Evolutionary conservation across 2,113 vertebrate species (phyloP), one percentile per base, ranked within the genome.

Genomic region (Phaethornis superciliosus): DNA sequence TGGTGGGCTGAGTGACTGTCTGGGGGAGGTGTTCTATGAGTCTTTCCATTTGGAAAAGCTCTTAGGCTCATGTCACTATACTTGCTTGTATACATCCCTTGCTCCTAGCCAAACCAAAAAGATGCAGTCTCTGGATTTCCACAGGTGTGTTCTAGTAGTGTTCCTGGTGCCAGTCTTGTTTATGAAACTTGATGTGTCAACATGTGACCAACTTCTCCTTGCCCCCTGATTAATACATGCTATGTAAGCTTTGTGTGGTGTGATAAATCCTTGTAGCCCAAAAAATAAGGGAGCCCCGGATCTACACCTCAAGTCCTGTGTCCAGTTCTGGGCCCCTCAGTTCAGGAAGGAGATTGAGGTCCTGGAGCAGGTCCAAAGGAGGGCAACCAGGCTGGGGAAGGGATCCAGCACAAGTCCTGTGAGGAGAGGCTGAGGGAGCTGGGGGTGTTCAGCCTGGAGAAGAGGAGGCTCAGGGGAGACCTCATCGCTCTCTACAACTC

Each of bases 1-100:
- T 87, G 65, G 59, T 94, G 70, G 52, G 88, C 86, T 71, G 70
- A 81, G 79, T 88, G 88, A 35, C 63, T 70, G 2, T 67, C 63
- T 60, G 82, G 85, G 18, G 85, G 91, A 90, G 80, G 88, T 93
- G 85, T 93, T 94, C 72, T 58, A 1, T 83, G 82, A 83, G 52
- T 35, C 71, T 79, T 62, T 60, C 76, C 75, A n/a, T 19, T 93
- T 82, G 88, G 55, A 89, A 85, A 79, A 62, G 58, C 44, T 79
- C 40, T 84, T 71, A 28, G 62, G 46, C 71, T 93, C 27, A 7
- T 60, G 20, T 28, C 70, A 3, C 78, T 86, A 35, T 37, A 23
- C 40, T 92, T 86, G 30, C 63, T 63, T 30, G 55, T 47, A 15
- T 44, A 23, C 13, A 46, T 85, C 33, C 21, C 58, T 88, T 81